These are phyloP conservation scores for Cichladusa arquata DNA, from an alignment of 2,113 vertebrate genomes.

Conservation along the genomic window DNA sequence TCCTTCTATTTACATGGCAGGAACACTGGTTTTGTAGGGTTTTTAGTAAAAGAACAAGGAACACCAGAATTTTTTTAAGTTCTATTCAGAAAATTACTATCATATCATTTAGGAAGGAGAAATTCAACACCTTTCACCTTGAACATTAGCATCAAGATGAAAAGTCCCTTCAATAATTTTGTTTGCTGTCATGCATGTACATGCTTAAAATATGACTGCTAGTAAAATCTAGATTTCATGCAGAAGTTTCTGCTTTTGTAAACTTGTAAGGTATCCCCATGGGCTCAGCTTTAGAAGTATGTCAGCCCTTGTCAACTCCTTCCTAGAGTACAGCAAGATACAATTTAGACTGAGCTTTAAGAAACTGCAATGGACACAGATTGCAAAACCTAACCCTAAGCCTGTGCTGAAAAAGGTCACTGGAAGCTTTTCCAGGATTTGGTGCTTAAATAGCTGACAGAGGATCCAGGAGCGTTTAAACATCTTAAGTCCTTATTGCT, in stretches of 20 bases:
- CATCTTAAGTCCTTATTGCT: background rate
- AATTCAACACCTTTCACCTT: background rate
- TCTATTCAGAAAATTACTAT: background rate
- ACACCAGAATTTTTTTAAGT: background rate
- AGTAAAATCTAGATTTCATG: background rate
- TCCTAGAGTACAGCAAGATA: background rate
- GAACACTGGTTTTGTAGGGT: background rate
- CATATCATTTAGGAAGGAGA: background rate
- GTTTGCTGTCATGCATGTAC: background rate
- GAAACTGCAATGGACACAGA: background rate
- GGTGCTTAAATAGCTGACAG: background rate
- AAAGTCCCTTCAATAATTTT: background rate
- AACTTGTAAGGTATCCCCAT: background rate
- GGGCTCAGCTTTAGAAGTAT: background rate
- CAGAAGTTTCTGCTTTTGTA: background rate
- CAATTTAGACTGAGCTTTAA: background rate
- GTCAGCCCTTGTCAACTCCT: background rate
- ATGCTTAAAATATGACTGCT: background rate
- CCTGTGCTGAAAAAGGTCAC: background rate
- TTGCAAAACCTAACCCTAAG: background rate
- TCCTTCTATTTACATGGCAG: background rate
- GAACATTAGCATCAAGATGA: background rate
- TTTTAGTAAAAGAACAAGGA: background rate
- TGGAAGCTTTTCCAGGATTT: background rate
- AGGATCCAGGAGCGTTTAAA: background rate